Base-by-base conservation (phyloP, 2,888 invertebrate genomes). In the Theristus sp. region DNA sequence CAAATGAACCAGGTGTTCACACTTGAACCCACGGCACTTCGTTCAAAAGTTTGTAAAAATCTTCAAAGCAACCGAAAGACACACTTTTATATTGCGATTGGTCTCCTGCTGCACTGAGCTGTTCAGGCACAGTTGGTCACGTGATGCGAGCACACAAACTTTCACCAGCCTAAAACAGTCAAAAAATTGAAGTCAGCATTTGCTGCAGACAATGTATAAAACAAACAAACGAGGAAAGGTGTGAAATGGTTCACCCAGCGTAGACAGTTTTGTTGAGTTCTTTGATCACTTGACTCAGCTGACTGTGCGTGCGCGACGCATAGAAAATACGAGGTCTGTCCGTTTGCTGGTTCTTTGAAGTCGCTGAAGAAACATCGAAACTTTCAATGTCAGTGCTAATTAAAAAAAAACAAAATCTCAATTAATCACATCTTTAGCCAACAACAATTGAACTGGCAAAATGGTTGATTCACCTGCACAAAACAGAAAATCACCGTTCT, bases 121-220 rank as follows among this genome's bases (percentile, higher is more conserved):
- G 78, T 98, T 86, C 64, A 98, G 86, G 74, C 98, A 98, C 74
- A 98, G 80, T 73, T 96, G 94, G 73, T 99, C 98, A 68, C 98
- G 81, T 0, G 96, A 96, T 0, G 93, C 98, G 27, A 98, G 76
- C n/a, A 93, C 84, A 56, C 86, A 82, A 0, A 87, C 84, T 71
- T 84, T 85, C 38, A 29, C 6, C 61, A 90, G 83, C 72, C 78
- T 78, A 65, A 59, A 73, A 69, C 57, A 58, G n/a, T 17, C 6
- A 54, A 54, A 54, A 54, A 38, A 38, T 38, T 38, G 38, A 38
- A n/a, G n/a, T n/a, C n/a, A n/a, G n/a, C n/a, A n/a, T n/a, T n/a
- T n/a, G n/a, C n/a, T n/a, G n/a, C n/a, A n/a, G n/a, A n/a, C n/a
- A n/a, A n/a, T n/a, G n/a, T n/a, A n/a, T n/a, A n/a, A n/a, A n/a